These are phyloP conservation scores for Heliconius aoede DNA, from an alignment of 2,888 invertebrate genomes.

Conservation along the genomic window DNA sequence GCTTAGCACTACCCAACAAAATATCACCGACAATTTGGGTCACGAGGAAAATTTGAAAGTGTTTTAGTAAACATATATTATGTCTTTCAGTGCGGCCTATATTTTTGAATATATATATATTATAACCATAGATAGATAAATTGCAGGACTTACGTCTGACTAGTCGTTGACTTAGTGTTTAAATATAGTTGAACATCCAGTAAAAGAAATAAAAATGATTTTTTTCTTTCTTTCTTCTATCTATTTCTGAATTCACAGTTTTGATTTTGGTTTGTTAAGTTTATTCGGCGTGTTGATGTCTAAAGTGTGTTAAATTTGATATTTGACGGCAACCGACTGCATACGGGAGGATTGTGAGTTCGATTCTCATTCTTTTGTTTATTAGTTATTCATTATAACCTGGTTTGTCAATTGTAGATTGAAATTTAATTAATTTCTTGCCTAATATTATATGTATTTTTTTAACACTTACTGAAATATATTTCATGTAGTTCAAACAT, in stretches of 20 bases:
- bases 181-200: not conserved
- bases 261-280: no score
- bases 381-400: no score
- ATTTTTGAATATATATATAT: constrained; percentile 18
- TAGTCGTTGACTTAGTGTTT: not conserved
- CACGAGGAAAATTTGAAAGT: constrained; percentile 22
- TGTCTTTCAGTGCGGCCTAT: constrained; percentile 5
- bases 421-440: no score
- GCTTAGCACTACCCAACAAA: constrained; percentile 65
- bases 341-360: not conserved
- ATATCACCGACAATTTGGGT: constrained; percentile 57
- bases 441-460: no score
- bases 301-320: no score
- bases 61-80: constrained; percentile 27
- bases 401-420: no score
- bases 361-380: no score
- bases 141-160: not conserved
- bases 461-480: no score
- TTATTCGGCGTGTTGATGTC: no score
- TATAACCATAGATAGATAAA: constrained; percentile 12
- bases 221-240: not conserved
- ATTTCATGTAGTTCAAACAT: no score
- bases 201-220: not conserved
- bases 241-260: not conserved
- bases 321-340: no score